phyloP scores from a whole-genome alignment of 37 sponge, comb jelly and placozoan genomes.

The Diacarnus erythraeanus region DNA sequence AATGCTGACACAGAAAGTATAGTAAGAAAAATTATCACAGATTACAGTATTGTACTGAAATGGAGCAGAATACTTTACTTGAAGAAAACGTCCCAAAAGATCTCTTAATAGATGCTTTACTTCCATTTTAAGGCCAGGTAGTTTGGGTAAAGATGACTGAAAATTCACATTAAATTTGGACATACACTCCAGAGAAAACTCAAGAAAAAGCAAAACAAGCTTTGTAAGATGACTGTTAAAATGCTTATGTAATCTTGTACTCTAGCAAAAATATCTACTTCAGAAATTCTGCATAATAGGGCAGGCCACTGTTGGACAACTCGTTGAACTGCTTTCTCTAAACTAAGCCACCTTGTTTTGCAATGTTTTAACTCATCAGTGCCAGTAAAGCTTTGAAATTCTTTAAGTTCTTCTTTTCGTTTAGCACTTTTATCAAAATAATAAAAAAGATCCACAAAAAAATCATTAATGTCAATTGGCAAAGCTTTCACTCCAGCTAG shows the following conservation, averaged over 20 bases:
- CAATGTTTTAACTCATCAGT: conserved; percentile 1
- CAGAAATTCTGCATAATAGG: conserved; percentile 23
- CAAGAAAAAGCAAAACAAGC: conserved; percentile 5
- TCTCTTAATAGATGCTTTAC: conserved; percentile 9
- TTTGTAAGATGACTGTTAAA: conserved; percentile 9
- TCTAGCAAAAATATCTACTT: conserved; percentile 16
- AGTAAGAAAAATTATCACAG: no score
- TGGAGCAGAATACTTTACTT: no score
- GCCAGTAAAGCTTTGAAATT: background rate
- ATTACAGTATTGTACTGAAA: no score
- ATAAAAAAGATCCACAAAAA: conserved; percentile 13
- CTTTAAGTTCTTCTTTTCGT: conserved; percentile 4
- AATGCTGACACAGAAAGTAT: no score
- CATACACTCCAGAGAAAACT: conserved; percentile 21
- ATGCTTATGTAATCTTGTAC: conserved; percentile 27
- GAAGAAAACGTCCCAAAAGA: conserved; percentile 21
- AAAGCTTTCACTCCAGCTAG: conserved; percentile 1
- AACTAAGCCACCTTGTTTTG: background rate
- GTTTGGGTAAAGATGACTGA: conserved; percentile 27
- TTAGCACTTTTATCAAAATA: conserved; percentile 6
- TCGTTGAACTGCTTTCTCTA: conserved; percentile 5
- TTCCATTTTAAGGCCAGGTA: conserved; percentile 25
- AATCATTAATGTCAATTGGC: conserved; percentile 11
- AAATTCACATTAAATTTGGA: conserved; percentile 42
- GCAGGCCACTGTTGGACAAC: no score